Base-by-base conservation (phyloP, 2,888 invertebrate genomes). In the Elysia crispata region DNA sequence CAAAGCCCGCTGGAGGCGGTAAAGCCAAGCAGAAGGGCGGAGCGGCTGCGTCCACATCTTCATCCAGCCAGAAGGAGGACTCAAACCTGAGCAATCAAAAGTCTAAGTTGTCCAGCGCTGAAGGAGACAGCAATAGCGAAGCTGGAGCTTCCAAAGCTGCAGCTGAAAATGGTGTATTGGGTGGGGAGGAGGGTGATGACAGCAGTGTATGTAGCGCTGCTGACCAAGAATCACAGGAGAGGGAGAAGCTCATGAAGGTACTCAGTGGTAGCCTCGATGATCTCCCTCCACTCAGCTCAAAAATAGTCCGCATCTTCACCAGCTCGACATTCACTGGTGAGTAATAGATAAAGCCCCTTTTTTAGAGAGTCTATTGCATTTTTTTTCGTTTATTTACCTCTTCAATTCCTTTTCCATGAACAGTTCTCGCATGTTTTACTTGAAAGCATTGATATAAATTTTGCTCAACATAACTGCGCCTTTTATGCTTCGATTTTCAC, bases 251-350 rank as follows among this genome's bases (percentile, higher is more conserved):
- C 28, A 70, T 82, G 18, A 75, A 83, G 28, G 88, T 89, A 8
- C 77, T 89, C 28, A 73, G 83, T 0, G 89, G 89, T 6, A 83
- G 79, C 28, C 81, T 92, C 60, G 96, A 96, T 91, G 95, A 95
- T 74, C 93, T 99, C 86, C 98, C 98, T 0, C 96, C 98, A 0
- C 97, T 99, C 84, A 97, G 97, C 93, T 98, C 98, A 64, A 98
- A 98, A 94, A 98, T 99, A 90, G 99, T 99, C 33, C 94, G 99
- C 86, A 99, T 99, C 88, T 99, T 99, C 92, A 98, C 98, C 82
- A 98, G 98, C 90, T 99, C 98, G 0, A 99, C 99, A 0, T 99
- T 99, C 90, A 99, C 99, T 89, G 98, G 98, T 97, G 93, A 92
- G 87, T 79, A 18, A 28, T 28, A 66, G 60, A 41, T 69, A 41